Base-by-base conservation (phyloP, 2,888 invertebrate genomes). In the Protophormia terraenovae region DNA sequence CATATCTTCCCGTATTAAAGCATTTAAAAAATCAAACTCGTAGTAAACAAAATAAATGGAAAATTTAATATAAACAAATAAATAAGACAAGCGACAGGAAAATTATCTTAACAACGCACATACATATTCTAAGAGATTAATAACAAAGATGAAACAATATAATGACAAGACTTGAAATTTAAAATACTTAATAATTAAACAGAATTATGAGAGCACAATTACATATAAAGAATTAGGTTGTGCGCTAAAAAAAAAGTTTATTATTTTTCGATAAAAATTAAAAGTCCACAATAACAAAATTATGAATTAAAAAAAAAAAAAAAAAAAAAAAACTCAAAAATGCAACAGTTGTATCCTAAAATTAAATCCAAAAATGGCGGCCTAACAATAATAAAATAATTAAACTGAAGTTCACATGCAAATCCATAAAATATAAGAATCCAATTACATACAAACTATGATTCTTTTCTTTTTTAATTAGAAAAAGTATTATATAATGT, bases 131-230 rank as follows among this genome's bases (percentile, higher is more conserved):
- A 50, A 67, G 50, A 75, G 24, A 73, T 60, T 60, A 22, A n/a
- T 55, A 19, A 64, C 14, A 75, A n/a, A 45, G 12, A 32, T 16
- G 2, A 72, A 71, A 66, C 14, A 27, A 72, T 47, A 75, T 38
- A 47, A 66, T 6, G 22, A 47, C 60, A 79, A 83, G 83, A 83
- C 83, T 79, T 79, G 35, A 45, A 72, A 69, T 55, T n/a, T 66
- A 38, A 76, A 35, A 45, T 55, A 55, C 16, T 19, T 58, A 38
- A 55, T 32, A 47, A 47, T 50, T 50, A 71, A 8, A 50, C 7
- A 62, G n/a, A n/a, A n/a, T 75, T 75, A 41, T 67, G 16, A 45
- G 41, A 73, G 60, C 41, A 60, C 76, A 76, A 50, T 6, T n/a
- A n/a, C n/a, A n/a, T 6, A 8, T 72, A n/a, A 22, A 66, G 29